These are phyloP conservation scores for silkworm (Bombyx mori) DNA, from an alignment of 1,140 invertebrate species.

Conservation along the genomic window ASM3026992v2 NC_085129.1:14676501-14677000, in stretches of 20 bases:
- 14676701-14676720: conserved; percentile 91
- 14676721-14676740: conserved; percentile 86
- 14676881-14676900: too few species aligned
- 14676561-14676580: conserved; percentile 24
- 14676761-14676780: too few species aligned
- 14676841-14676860: too few species aligned
- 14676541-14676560: conserved; percentile 14
- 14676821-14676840: too few species aligned
- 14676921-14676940: too few species aligned
- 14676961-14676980: too few species aligned
- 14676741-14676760: not conserved
- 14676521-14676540: not conserved
- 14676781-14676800: too few species aligned
- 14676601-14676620: conserved; percentile 88
- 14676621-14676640: conserved; percentile 74
- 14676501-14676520: not conserved
- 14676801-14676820: too few species aligned
- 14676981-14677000: too few species aligned
- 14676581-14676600: conserved; percentile 77
- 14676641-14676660: conserved; percentile 45
- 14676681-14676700: conserved; percentile 73
- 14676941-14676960: too few species aligned
- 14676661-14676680: conserved; percentile 74
- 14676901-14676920: too few species aligned
- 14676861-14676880: too few species aligned